Evolutionary conservation across 2,797 vertebrate genomes (phyloP).

Genomic region (Neosilurus hyrtlii): DNA sequence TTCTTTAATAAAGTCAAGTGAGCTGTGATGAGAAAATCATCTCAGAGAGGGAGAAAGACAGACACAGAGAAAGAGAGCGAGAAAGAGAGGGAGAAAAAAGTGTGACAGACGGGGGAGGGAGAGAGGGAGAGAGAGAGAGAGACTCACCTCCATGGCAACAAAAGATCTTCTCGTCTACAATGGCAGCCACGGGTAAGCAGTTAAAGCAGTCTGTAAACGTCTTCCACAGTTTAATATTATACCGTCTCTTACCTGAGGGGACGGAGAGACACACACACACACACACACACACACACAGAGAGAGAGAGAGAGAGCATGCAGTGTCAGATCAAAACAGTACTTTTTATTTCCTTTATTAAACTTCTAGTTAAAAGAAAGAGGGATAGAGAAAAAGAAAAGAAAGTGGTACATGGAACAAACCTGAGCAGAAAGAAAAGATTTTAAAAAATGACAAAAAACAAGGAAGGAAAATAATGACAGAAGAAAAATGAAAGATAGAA

Average conservation of each 20-base stretch:
- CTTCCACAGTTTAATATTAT: conserved; percentile 98
- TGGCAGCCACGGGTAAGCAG: conserved; percentile 94
- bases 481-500: too few species aligned
- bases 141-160: conserved; percentile 78
- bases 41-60: too few species aligned
- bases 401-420: background rate
- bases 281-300: background rate
- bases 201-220: conserved; percentile 99
- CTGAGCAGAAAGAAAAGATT: too few species aligned
- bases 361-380: background rate
- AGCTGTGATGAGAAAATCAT: background rate
- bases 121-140: conserved; percentile 10
- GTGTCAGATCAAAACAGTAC: background rate
- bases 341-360: background rate
- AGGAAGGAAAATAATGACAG: too few species aligned
- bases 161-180: conserved; percentile 87
- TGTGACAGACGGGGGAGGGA: background rate
- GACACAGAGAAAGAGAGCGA: too few species aligned
- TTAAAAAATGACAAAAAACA: too few species aligned
- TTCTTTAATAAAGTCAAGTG: background rate
- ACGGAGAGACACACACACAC: background rate
- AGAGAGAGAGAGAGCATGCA: too few species aligned
- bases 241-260: conserved; percentile 85
- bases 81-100: too few species aligned
- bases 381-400: background rate